Evolutionary conservation across 2,113 vertebrate genomes (phyloP), one percentile per base, ranked within the genome.

Genomic region (Malurus alboscapulatus): DNA sequence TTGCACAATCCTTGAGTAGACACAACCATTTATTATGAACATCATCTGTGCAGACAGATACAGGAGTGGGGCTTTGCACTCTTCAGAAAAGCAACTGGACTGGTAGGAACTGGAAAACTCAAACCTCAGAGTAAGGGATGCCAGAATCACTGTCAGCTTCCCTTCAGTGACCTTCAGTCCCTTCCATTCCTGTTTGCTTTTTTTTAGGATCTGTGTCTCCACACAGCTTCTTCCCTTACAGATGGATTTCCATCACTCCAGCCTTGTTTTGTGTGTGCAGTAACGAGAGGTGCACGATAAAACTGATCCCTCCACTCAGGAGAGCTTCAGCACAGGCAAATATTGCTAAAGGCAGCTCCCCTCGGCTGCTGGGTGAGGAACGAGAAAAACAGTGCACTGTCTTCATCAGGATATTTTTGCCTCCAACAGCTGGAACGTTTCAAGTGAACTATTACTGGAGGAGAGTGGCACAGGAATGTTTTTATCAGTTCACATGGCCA

Each of bases 281-380:
- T 55, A 92, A 90, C 71, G 48, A 84, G 76, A 80, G 87, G 91
- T 20, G 45, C 74, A 25, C 59, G 65, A 48, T 38, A 68, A 92
- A 94, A 78, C 66, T 84, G 83, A 91, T 61, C 62, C 62, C 21
- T 58, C 42, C 65, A 81, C 71, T 94, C 94, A 95, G 84, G 74
- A 79, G 75, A 78, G 62, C 82, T 86, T 27, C 32, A 91, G 84
- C 36, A 94, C 92, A 94, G 79, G 79, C 87, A 94, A 96, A 94
- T 91, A 94, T 73, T 95, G 89, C 85, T 94, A 55, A 87, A 94
- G 89, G 75, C 94, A 96, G 88, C 55, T 66, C 62, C 22, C 40
- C 83, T 91, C 67, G 59, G 67, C 74, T 85, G 73, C 57, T 87
- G 79, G 92, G 53, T 86, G 75, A 94, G 40, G 73, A 93, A 82